Evolutionary conservation across 2,113 vertebrate genomes (phyloP).

Genomic region (Oophaga pumilio): DNA sequence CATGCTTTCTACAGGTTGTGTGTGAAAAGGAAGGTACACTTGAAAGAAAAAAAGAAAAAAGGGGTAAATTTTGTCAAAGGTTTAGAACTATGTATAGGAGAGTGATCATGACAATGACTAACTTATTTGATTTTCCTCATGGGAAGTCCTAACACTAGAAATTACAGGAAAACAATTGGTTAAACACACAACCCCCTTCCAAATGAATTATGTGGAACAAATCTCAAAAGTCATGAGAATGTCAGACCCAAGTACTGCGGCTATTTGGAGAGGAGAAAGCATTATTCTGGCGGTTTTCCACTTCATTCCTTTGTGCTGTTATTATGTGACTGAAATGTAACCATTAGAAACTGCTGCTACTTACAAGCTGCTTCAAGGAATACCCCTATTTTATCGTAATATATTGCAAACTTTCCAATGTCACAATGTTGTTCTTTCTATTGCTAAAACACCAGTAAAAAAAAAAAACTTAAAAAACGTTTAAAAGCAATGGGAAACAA

Average conservation of each 20-base stretch:
- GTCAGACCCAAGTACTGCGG: background rate
- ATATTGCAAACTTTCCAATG: background rate
- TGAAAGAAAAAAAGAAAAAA: no score
- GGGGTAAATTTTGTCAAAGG: no score
- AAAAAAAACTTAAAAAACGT: background rate
- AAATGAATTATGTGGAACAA: conserved; percentile 7
- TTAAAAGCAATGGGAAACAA: background rate
- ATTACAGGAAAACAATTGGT: background rate
- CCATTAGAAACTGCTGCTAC: background rate
- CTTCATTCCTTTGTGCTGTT: conserved; percentile 2
- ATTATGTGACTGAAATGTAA: conserved; percentile 22
- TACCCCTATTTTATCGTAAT: background rate
- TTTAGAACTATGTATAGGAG: no score
- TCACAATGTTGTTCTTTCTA: background rate
- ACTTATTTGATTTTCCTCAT: no score
- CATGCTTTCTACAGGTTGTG: no score
- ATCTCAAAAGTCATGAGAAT: background rate
- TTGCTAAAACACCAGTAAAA: background rate
- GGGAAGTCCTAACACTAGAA: no score
- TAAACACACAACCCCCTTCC: background rate
- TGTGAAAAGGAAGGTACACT: no score
- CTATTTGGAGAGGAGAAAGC: background rate
- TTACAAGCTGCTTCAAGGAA: background rate
- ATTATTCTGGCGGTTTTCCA: background rate
- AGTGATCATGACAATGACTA: no score